Evolutionary conservation across 2,888 invertebrate species (phyloP).

Genomic region (Leptopterna dolabrata): DNA sequence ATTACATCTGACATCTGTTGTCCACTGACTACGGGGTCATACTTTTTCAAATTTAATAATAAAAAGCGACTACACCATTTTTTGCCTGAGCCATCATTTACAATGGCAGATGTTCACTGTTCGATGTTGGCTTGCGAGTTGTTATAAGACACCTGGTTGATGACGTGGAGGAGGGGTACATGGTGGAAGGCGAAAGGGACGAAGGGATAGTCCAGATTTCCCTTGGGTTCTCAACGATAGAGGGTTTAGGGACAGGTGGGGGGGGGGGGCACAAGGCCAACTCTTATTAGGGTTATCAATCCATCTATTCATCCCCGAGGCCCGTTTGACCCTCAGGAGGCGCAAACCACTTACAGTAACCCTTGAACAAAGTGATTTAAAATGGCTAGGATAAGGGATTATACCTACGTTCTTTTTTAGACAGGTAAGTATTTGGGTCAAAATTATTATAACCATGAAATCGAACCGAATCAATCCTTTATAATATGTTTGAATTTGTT

Average conservation of each 20-base stretch:
- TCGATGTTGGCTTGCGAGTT: background rate
- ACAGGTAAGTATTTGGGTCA: too few relatives aligned
- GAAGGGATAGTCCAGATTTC: background rate
- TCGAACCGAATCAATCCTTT: too few relatives aligned
- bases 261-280: background rate
- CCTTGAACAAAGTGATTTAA: background rate
- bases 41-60: too few relatives aligned
- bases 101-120: background rate
- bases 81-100: background rate
- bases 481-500: too few relatives aligned
- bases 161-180: background rate
- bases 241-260: background rate
- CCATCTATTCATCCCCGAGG: constrained; percentile 1
- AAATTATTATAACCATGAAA: too few relatives aligned
- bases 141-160: background rate
- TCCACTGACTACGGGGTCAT: too few relatives aligned
- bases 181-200: background rate
- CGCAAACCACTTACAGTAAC: background rate
- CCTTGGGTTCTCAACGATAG: background rate
- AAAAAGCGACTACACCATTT: background rate
- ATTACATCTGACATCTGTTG: too few relatives aligned
- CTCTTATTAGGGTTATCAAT: constrained; percentile 7
- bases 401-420: too few relatives aligned
- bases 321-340: background rate
- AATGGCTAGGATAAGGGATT: background rate